These are phyloP conservation scores for Dallia pectoralis DNA, from an alignment of 2,797 vertebrate species.

Conservation along the genomic window DNA sequence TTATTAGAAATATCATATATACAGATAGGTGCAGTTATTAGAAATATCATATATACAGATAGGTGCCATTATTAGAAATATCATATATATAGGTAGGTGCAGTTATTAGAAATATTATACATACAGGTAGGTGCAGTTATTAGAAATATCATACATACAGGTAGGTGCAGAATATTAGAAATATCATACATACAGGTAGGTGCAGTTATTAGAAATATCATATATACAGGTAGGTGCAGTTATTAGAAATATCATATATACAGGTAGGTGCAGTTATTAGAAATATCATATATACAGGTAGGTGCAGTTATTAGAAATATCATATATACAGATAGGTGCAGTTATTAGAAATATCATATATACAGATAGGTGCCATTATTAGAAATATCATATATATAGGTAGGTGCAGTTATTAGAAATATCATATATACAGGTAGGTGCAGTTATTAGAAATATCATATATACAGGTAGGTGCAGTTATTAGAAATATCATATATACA, in stretches of 20 bases:
- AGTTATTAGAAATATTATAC: constrained; percentile 36
- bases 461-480: constrained; percentile 35
- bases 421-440: too few relatives aligned
- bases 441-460: constrained; percentile 35
- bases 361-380: constrained; percentile 37
- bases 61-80: too few relatives aligned
- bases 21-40: too few relatives aligned
- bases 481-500: too few relatives aligned
- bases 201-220: constrained; percentile 34
- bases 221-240: constrained; percentile 36
- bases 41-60: too few relatives aligned
- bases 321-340: too few relatives aligned
- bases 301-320: constrained; percentile 42
- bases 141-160: constrained; percentile 38
- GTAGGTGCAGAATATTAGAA: constrained; percentile 43
- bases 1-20: too few relatives aligned
- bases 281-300: constrained; percentile 37
- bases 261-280: constrained; percentile 17
- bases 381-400: constrained; percentile 39
- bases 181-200: too few relatives aligned
- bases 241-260: too few relatives aligned
- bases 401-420: constrained; percentile 40
- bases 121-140: constrained; percentile 27
- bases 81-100: too few relatives aligned
- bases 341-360: constrained; percentile 37